phyloP scores from a whole-genome alignment of 1,140 invertebrate genomes.

The Neuroterus valhalla region DNA sequence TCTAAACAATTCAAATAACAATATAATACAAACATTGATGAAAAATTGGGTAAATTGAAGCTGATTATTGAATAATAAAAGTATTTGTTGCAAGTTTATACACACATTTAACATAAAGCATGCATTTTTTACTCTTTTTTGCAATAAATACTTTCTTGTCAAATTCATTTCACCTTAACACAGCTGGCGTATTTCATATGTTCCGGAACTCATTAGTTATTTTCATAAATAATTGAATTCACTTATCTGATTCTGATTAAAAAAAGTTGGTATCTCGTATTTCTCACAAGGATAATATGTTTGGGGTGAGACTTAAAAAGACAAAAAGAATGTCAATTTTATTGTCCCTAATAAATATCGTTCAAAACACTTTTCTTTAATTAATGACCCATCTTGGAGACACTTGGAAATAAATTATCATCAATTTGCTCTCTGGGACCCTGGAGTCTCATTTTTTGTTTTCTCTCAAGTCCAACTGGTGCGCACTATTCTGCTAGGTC shows the following conservation, averaged over 20 bases:
- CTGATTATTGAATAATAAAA: no score
- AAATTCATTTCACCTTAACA: neutral
- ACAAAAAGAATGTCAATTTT: conserved; percentile 24
- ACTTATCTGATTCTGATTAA: neutral
- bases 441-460: neutral
- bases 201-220: neutral
- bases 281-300: conserved; percentile 21
- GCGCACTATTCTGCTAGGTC: conserved; percentile 35
- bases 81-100: no score
- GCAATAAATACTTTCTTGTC: no score
- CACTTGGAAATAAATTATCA: conserved; percentile 28
- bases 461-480: conserved; percentile 39
- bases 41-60: no score
- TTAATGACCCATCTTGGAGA: conserved; percentile 22
- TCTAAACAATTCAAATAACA: no score
- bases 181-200: neutral
- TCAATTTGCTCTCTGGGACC: conserved; percentile 12
- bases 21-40: no score
- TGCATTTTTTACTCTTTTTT: no score
- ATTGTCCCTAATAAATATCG: conserved; percentile 20
- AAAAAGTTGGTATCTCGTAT: neutral
- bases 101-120: no score
- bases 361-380: conserved; percentile 25
- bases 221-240: neutral
- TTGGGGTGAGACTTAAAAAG: neutral